phyloP scores from a whole-genome alignment of 2,888 invertebrate genomes.

The Mimas tiliae region DNA sequence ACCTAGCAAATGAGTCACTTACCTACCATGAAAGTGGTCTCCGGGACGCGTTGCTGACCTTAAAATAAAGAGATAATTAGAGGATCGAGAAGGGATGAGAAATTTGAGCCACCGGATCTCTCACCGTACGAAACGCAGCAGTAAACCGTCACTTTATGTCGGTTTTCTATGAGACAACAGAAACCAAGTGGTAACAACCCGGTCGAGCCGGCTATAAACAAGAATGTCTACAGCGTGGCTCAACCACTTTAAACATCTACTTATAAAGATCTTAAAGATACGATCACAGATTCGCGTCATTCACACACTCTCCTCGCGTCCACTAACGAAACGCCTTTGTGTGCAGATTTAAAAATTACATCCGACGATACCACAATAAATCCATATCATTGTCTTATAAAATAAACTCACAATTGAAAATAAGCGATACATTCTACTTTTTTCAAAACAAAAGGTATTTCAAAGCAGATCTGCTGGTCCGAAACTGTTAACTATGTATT shows the following conservation, averaged over 20 bases:
- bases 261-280: conserved; percentile 22
- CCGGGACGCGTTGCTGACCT: too few species aligned
- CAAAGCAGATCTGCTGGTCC: conserved; percentile 45
- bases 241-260: not conserved
- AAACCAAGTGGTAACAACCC: too few species aligned
- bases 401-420: conserved; percentile 29
- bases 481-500: conserved; percentile 51
- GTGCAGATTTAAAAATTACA: conserved; percentile 23
- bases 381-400: conserved; percentile 37
- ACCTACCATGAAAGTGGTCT: too few species aligned
- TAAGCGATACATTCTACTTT: conserved; percentile 34
- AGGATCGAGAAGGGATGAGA: too few species aligned
- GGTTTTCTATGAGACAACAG: too few species aligned
- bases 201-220: too few species aligned
- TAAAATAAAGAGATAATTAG: too few species aligned
- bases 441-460: conserved; percentile 48
- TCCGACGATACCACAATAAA: conserved; percentile 25
- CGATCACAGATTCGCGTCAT: conserved; percentile 10
- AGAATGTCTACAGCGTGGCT: too few species aligned
- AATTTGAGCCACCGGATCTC: too few species aligned
- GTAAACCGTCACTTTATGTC: too few species aligned
- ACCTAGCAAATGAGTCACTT: too few species aligned
- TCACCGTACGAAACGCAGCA: too few species aligned
- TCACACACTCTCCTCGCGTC: conserved; percentile 14
- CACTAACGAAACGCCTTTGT: conserved; percentile 24